Percentiles rank a stretch among this genome's conserved stretches.
phyloP scores from a whole-genome alignment of 2,113 vertebrate genomes.

The Rhinopomastus cyanomelas region DNA sequence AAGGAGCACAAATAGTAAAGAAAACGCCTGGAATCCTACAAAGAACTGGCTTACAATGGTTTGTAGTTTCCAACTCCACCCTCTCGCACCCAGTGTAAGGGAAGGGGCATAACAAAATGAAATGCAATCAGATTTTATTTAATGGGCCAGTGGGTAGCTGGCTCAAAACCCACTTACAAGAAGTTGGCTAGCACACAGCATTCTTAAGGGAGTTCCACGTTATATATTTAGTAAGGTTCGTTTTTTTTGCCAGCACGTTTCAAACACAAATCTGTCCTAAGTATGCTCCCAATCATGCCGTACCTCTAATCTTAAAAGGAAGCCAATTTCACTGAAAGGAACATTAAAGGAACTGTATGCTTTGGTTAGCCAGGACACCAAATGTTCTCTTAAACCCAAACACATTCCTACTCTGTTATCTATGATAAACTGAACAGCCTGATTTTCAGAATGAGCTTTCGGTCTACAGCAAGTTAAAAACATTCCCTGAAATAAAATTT shows the following conservation, averaged over 20 bases:
- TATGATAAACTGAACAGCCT: not conserved
- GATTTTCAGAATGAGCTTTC: not conserved
- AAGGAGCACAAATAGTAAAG: not conserved
- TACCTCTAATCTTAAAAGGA: not conserved
- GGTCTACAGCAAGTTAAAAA: not conserved
- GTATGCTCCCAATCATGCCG: not conserved
- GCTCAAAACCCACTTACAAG: not conserved
- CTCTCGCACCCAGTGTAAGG: not conserved
- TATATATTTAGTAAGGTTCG: not conserved
- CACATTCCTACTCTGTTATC: not conserved
- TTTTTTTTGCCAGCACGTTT: not conserved
- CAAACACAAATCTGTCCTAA: conserved; percentile 1
- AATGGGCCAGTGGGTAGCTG: not conserved
- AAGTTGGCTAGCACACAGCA: not conserved
- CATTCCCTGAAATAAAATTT: not conserved
- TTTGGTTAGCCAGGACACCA: not conserved
- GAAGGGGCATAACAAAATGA: not conserved
- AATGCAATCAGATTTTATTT: not conserved
- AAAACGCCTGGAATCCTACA: not conserved
- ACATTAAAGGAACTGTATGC: not conserved
- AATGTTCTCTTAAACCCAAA: not conserved
- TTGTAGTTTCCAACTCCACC: not conserved
- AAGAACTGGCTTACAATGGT: not conserved
- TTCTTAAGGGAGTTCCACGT: not conserved
- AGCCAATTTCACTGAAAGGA: not conserved